Evolutionary conservation across 2,888 invertebrate species (phyloP).

Genomic region (Phaedon cochleariae): DNA sequence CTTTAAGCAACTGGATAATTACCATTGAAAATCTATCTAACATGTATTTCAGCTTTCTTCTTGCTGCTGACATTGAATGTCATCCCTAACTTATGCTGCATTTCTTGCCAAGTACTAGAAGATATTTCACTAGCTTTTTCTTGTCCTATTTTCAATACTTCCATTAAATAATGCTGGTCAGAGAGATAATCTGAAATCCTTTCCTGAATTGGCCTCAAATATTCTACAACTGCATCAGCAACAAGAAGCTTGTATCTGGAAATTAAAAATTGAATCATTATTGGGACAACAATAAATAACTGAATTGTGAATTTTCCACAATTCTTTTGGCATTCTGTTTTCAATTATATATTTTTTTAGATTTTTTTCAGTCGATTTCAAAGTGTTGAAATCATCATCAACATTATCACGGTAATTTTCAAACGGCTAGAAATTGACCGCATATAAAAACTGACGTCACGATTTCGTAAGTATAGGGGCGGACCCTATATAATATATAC

Average conservation of each 20-base stretch:
- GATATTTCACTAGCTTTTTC: slow-evolving; percentile 67
- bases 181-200: slow-evolving; percentile 67
- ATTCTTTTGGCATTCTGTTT: no score
- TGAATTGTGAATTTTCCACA: not conserved
- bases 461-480: no score
- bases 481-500: no score
- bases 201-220: slow-evolving; percentile 74
- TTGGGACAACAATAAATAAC: no score
- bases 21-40: not conserved
- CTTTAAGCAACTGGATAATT: no score
- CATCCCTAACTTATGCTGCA: slow-evolving; percentile 67
- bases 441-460: no score
- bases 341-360: no score
- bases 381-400: no score
- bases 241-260: slow-evolving; percentile 75
- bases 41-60: slow-evolving; percentile 26
- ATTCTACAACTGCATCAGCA: slow-evolving; percentile 76
- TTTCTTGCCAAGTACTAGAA: slow-evolving; percentile 66
- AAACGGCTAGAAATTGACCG: no score
- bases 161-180: slow-evolving; percentile 71
- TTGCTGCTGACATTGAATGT: slow-evolving; percentile 25
- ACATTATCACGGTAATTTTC: no score
- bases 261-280: slow-evolving; percentile 30
- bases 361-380: no score
- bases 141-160: slow-evolving; percentile 66